Percentiles rank a stretch among this genome's conserved stretches.
Conservation (phyloP, 2,113 vertebrate genomes). For the Peromyscus polionotus region DNA sequence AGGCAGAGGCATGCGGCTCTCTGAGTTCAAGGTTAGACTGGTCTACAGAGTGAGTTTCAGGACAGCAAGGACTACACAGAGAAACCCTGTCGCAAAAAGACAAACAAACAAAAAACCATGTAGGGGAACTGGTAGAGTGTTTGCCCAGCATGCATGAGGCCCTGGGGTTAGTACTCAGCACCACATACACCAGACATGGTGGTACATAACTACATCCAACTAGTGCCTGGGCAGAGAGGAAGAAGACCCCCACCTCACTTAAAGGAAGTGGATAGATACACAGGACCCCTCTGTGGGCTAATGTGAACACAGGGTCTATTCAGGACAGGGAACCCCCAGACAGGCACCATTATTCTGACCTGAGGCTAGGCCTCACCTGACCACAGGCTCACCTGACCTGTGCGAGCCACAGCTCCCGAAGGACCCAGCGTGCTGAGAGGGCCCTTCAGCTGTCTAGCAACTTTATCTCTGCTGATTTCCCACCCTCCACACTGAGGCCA, state of each 20-base stretch:
- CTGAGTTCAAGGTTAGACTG: too few species aligned
- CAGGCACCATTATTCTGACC: not conserved
- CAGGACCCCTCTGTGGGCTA: not conserved
- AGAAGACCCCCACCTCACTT: not conserved
- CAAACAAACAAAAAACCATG: too few species aligned
- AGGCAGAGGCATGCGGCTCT: too few species aligned
- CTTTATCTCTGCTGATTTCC: not conserved
- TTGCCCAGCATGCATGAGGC: not conserved
- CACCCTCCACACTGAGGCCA: not conserved
- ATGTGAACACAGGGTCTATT: not conserved
- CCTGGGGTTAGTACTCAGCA: not conserved
- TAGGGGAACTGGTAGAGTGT: not conserved
- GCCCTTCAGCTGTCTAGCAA: not conserved
- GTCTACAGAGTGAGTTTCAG: not conserved
- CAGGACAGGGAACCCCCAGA: not conserved
- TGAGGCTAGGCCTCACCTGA: not conserved
- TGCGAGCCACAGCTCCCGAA: not conserved
- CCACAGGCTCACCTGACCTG: not conserved
- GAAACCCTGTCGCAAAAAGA: not conserved
- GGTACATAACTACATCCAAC: not conserved
- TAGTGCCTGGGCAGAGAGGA: not conserved
- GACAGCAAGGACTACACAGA: not conserved
- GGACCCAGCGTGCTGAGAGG: too few species aligned
- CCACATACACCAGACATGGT: not conserved
- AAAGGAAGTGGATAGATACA: not conserved